Base-by-base conservation (phyloP, 2,113 vertebrate species). In the Thunnus thynnus region DNA sequence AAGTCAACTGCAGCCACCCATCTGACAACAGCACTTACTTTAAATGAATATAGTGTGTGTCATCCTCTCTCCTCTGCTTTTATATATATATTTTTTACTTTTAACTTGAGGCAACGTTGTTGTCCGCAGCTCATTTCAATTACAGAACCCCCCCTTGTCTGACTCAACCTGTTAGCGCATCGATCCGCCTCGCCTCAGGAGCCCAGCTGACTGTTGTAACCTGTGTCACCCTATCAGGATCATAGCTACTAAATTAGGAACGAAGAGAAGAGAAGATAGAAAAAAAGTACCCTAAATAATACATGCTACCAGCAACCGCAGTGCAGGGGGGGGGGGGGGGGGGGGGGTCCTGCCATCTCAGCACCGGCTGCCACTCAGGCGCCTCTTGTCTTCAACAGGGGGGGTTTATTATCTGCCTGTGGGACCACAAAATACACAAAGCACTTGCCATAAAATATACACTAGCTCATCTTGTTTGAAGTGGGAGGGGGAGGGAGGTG, bases 281-380 rank as follows among this genome's bases (percentile, higher is more conserved):
- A 57, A 30, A n/a, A n/a, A 46, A 54, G 22, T 9, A 0, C 61
- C 76, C 64, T 88, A 78, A 90, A 91, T 92, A 85, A 89, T 84
- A 74, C 36, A 90, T 82, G 70, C 13, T 62, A 10, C 20, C 41
- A 58, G 70, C 57, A 46, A 7, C 86, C 2, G 86, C 87, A 84
- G 87, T 84, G 89, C 85, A 20, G 32, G 32, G 88, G 41, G 76
- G 58, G 64, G 55, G 17, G 32, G 32, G 88, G 41, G 76, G 58
- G 64, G 55, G 17, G 0, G n/a, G 32, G 47, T 62, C 0, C 32
- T 20, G 72, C 78, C 63, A 11, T 66, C 68, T 87, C 85, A 87
- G 84, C 86, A 82, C 16, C 3, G 14, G n/a, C 82, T 79, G 75
- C 66, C 69, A 72, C 68, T 84, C 75, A 57, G 63, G 22, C 2